Conservation (phyloP, 2,797 vertebrate species). For the Tenualosa ilisha region DNA sequence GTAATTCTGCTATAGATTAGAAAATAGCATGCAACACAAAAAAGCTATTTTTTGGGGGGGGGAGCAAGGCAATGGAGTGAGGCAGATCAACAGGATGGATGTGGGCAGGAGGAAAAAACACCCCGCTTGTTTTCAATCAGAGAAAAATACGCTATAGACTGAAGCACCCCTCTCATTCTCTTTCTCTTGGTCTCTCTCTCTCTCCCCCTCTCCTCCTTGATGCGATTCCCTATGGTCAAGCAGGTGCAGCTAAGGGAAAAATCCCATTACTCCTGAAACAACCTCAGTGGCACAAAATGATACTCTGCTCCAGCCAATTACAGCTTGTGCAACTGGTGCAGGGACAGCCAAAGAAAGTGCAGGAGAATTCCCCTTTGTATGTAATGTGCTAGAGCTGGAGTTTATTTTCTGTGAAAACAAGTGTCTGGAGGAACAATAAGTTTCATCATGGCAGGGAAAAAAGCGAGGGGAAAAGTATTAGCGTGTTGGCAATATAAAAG, state of each 20-base stretch:
- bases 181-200: constrained; percentile 36
- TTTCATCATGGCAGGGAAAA: not conserved
- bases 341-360: constrained; percentile 57
- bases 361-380: constrained; percentile 48
- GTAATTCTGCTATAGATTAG: not conserved
- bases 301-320: constrained; percentile 71
- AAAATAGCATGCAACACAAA: not conserved
- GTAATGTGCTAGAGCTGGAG: constrained; percentile 42
- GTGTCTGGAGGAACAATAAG: not conserved
- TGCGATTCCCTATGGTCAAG: constrained; percentile 62
- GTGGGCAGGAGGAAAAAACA: constrained; percentile 50
- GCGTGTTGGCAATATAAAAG: not conserved
- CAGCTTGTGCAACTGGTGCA: constrained; percentile 65
- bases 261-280: constrained; percentile 75
- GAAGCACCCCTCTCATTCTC: constrained; percentile 50
- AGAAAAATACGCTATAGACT: constrained; percentile 55
- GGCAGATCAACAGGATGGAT: not conserved
- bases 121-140: constrained; percentile 68
- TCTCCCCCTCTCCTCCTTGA: constrained; percentile 40
- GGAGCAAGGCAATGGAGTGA: not conserved
- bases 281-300: constrained; percentile 69
- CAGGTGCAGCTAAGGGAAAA: constrained; percentile 62
- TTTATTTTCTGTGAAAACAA: not conserved
- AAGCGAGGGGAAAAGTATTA: not conserved
- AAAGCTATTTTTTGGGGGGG: not conserved